Conservation (phyloP, 2,888 invertebrate genomes). For the Flexamia atlantica region DNA sequence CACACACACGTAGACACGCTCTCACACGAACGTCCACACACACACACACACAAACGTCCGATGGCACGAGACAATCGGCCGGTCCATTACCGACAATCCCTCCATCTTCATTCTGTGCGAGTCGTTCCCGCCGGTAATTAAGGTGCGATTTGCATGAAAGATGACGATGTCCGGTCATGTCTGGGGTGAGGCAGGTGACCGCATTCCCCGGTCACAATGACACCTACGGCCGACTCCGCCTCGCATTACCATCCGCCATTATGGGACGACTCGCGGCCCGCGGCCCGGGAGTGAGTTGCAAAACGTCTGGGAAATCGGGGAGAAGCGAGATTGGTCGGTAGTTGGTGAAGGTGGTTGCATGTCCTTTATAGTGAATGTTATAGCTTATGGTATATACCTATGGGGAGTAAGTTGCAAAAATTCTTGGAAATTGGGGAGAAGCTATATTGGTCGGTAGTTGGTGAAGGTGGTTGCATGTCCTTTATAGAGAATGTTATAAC, state of each 20-base stretch:
- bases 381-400: too few relatives aligned
- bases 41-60: neutral
- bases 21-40: neutral
- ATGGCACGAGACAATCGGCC: slow-evolving; percentile 11
- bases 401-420: neutral
- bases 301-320: neutral
- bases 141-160: slow-evolving; percentile 54
- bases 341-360: neutral
- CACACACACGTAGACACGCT: too few relatives aligned
- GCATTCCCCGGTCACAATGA: slow-evolving; percentile 61
- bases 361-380: too few relatives aligned
- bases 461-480: neutral
- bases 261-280: neutral
- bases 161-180: slow-evolving; percentile 56
- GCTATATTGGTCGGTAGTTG: slow-evolving; percentile 11
- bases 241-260: slow-evolving; percentile 41
- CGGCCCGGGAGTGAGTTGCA: neutral
- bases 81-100: slow-evolving; percentile 45
- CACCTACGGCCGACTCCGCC: slow-evolving; percentile 60
- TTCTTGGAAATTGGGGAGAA: neutral
- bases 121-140: slow-evolving; percentile 46
- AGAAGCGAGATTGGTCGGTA: slow-evolving; percentile 11
- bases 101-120: slow-evolving; percentile 51
- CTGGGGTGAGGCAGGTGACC: slow-evolving; percentile 53
- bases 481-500: too few relatives aligned